Evolutionary conservation across 2,888 invertebrate species (phyloP).

Genomic region (Achlya flavicornis): DNA sequence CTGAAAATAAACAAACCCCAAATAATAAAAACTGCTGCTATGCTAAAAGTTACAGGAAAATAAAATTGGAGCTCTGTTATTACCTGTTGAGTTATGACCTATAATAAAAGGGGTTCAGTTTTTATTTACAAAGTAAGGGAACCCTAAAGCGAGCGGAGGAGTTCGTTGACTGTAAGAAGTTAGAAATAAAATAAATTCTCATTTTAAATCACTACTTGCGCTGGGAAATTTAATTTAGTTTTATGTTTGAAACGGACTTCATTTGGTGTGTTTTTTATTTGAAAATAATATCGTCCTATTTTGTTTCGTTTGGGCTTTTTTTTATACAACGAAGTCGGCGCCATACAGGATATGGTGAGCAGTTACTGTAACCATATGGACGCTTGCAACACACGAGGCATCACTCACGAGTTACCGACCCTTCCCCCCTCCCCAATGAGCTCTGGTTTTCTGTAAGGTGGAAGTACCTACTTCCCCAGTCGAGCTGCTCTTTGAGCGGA

Average conservation of each 20-base stretch:
- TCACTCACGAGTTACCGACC: too few species aligned
- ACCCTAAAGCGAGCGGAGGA: background rate
- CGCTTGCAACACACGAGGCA: too few species aligned
- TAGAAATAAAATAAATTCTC: slow-evolving; percentile 1
- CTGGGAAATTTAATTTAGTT: background rate
- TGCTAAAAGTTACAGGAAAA: slow-evolving; percentile 4
- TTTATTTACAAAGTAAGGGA: slow-evolving; percentile 1
- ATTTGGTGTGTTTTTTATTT: background rate
- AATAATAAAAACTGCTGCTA: slow-evolving; percentile 1
- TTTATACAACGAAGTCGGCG: too few species aligned
- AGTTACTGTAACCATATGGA: too few species aligned
- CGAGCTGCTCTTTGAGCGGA: too few species aligned
- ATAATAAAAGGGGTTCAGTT: slow-evolving; percentile 2
- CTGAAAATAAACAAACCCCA: background rate
- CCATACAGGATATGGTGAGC: too few species aligned
- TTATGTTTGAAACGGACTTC: background rate
- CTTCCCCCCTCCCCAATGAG: too few species aligned
- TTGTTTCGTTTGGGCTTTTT: too few species aligned
- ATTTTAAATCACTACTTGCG: background rate
- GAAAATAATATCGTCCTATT: too few species aligned
- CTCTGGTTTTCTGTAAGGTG: too few species aligned
- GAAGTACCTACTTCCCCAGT: too few species aligned
- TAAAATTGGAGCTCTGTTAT: slow-evolving; percentile 4
- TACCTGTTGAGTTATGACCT: slow-evolving; percentile 5
- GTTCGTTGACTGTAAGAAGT: slow-evolving; percentile 4